phyloP scores from a whole-genome alignment of 2,888 invertebrate species.

The Lasioglossum zephyrum region DNA sequence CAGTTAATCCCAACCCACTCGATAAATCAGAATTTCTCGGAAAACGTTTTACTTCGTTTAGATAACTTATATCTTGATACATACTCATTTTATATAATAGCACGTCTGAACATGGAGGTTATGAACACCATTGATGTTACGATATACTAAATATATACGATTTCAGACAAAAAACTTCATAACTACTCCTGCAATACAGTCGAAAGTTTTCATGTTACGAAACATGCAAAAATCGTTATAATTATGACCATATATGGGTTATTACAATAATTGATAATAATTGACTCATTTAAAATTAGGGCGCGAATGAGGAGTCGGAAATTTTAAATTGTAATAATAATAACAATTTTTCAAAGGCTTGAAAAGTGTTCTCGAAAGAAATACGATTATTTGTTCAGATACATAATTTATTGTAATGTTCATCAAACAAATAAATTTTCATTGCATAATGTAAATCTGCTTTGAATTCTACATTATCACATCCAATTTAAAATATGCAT shows the following conservation, averaged over 20 bases:
- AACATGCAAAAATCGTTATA: not conserved
- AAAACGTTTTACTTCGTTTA: not conserved
- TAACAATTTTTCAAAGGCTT: too few relatives aligned
- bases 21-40: conserved; percentile 31
- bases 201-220: not conserved
- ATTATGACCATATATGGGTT: not conserved
- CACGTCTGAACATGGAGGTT: conserved; percentile 52
- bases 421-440: conserved; percentile 39
- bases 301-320: conserved; percentile 17
- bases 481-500: conserved; percentile 58
- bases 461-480: conserved; percentile 51
- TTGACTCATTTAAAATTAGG: not conserved
- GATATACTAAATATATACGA: conserved; percentile 9
- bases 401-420: conserved; percentile 54
- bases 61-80: not conserved
- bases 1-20: not conserved
- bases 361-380: not conserved
- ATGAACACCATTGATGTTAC: conserved; percentile 45
- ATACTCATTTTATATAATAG: conserved; percentile 19
- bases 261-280: not conserved
- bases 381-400: conserved; percentile 13
- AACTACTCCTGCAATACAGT: conserved; percentile 23
- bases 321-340: conserved; percentile 1
- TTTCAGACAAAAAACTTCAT: conserved; percentile 34
- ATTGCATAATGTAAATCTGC: conserved; percentile 52